A percentile compares a stretch with the other conserved stretches of the same genome.
Evolutionary conservation across 1,140 invertebrate genomes (phyloP).

Genomic region (Charaxes varanes): DNA sequence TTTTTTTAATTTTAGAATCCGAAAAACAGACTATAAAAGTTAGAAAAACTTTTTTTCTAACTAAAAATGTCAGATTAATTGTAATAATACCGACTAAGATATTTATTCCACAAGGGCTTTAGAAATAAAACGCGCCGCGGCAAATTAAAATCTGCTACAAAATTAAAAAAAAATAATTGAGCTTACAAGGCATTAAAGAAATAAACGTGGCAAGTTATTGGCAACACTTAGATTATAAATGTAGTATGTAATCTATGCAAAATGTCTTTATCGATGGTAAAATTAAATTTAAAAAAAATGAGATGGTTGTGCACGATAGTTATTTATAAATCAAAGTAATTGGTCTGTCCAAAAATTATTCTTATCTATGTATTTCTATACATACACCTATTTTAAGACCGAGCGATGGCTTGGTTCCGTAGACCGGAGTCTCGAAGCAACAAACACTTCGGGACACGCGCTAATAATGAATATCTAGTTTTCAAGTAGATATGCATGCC

Average conservation of each 20-base stretch:
- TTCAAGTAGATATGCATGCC: slow-evolving; percentile 50
- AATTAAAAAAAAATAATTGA: too few relatives aligned
- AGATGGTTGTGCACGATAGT: slow-evolving; percentile 70
- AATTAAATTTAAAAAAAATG: slow-evolving; percentile 37
- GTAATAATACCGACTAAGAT: too few relatives aligned
- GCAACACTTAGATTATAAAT: slow-evolving; percentile 14
- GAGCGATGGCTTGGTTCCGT: slow-evolving; percentile 10
- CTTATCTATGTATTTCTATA: slow-evolving; percentile 26
- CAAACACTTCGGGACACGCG: slow-evolving; percentile 4
- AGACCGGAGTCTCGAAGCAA: slow-evolving; percentile 4
- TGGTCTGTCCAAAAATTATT: slow-evolving; percentile 55
- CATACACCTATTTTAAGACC: slow-evolving; percentile 25
- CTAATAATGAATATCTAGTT: slow-evolving; percentile 11
- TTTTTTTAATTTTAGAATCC: background rate
- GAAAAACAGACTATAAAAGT: background rate
- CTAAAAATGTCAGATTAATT: background rate
- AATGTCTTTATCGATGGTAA: slow-evolving; percentile 11
- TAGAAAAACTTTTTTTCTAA: background rate
- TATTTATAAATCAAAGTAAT: slow-evolving; percentile 39
- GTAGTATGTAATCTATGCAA: slow-evolving; percentile 13
- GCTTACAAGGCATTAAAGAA: too few relatives aligned
- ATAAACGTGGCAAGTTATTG: slow-evolving; percentile 13
- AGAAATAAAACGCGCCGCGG: too few relatives aligned
- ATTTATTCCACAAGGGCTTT: too few relatives aligned
- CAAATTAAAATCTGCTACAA: too few relatives aligned